phyloP scores from a whole-genome alignment of 2,888 invertebrate genomes.

The Andrena praecox region DNA sequence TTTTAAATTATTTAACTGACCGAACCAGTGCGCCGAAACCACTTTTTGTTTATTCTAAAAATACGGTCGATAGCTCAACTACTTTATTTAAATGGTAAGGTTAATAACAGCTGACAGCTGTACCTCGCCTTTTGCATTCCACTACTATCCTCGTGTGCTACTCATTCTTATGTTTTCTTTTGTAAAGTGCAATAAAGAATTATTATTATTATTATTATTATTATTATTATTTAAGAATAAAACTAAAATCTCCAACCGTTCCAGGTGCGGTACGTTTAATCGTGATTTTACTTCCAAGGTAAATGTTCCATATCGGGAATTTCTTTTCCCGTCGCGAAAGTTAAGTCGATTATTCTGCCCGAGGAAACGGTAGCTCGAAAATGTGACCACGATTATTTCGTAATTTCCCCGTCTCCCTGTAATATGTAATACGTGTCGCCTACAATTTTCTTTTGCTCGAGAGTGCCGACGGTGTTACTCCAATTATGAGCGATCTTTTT shows the following conservation, averaged over 20 bases:
- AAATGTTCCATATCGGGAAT: neutral
- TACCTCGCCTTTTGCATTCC: too few species aligned
- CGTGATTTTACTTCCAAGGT: neutral
- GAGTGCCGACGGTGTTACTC: conserved; percentile 7
- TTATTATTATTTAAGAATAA: neutral
- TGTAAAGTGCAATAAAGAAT: too few species aligned
- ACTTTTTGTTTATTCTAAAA: too few species aligned
- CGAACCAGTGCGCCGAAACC: too few species aligned
- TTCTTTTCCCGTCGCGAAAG: neutral
- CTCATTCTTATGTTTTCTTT: too few species aligned
- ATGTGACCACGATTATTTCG: neutral
- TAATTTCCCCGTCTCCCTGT: conserved; percentile 7
- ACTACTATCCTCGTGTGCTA: too few species aligned
- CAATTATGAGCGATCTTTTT: conserved; percentile 14
- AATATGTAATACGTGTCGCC: neutral
- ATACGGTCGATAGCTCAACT: too few species aligned
- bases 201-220: too few species aligned
- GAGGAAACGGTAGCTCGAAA: conserved; percentile 7
- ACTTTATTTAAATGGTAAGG: too few species aligned
- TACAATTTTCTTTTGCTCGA: neutral
- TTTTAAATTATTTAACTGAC: too few species aligned
- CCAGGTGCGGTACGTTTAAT: neutral
- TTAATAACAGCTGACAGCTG: too few species aligned
- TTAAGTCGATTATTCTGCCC: neutral
- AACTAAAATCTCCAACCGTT: neutral